Conservation (phyloP, 1,140 invertebrate species). For the Triops cancriformis region DNA sequence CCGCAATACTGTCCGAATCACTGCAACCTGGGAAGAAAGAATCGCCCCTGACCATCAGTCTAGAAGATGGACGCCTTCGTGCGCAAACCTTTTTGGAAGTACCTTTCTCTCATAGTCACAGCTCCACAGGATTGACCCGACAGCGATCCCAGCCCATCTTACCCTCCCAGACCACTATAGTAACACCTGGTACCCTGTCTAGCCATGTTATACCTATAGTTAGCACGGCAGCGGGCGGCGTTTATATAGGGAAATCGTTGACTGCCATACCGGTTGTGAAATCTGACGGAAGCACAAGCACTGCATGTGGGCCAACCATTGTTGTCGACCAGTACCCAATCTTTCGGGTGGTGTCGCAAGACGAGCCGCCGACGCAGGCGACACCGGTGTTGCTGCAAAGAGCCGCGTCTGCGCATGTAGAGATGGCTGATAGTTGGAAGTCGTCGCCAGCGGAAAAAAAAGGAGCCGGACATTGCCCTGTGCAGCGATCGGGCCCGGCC, state of each 20-base stretch:
- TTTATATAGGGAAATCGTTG: not conserved
- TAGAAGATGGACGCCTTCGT: not conserved
- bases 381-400: not conserved
- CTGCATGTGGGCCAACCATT: conserved; percentile 24
- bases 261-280: conserved; percentile 18
- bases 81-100: conserved; percentile 1
- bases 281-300: conserved; percentile 27
- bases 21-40: not conserved
- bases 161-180: conserved; percentile 28
- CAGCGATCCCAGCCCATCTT: conserved; percentile 31
- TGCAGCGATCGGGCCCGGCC: conserved; percentile 61
- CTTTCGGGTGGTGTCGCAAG: conserved; percentile 28
- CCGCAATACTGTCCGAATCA: not conserved
- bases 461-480: conserved; percentile 57
- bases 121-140: conserved; percentile 26
- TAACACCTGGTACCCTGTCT: conserved; percentile 10
- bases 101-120: conserved; percentile 17
- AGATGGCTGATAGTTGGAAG: not conserved
- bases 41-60: not conserved
- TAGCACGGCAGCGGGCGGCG: too few species aligned
- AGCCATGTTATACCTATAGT: not conserved
- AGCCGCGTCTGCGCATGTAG: not conserved
- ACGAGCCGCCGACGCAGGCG: conserved; percentile 31
- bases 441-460: not conserved
- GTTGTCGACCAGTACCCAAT: conserved; percentile 25